These are phyloP conservation scores for Uloborus diversus DNA, from an alignment of 1,140 invertebrate genomes.

Conservation along the genomic window DNA sequence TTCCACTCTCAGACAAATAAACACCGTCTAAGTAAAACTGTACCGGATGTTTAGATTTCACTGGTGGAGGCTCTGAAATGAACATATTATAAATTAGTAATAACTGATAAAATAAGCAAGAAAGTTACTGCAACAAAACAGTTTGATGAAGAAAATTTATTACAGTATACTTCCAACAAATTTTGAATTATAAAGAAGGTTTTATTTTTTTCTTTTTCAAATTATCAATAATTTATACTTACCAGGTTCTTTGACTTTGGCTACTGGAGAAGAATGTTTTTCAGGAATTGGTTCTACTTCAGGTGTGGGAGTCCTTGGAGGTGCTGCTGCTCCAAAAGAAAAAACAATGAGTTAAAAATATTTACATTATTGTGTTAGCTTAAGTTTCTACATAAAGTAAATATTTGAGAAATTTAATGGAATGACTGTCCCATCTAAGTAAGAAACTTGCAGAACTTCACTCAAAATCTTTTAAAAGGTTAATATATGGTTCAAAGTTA, in stretches of 20 bases:
- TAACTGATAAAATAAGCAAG: not conserved
- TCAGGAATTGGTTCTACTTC: conserved; percentile 31
- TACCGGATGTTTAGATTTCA: conserved; percentile 33
- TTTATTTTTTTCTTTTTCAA: not conserved
- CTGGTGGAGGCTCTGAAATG: conserved; percentile 18
- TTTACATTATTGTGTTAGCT: no score
- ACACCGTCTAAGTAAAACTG: conserved; percentile 87
- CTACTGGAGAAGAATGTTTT: conserved; percentile 34
- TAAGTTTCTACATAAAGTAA: no score
- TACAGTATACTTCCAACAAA: no score
- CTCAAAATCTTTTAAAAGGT: no score
- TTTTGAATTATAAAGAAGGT: no score
- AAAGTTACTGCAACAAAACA: no score
- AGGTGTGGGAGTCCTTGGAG: conserved; percentile 33
- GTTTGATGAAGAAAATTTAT: no score
- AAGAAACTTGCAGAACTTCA: no score
- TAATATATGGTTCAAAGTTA: no score
- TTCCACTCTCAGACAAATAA: conserved; percentile 80
- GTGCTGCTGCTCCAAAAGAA: conserved; percentile 14
- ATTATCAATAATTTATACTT: not conserved
- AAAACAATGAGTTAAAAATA: not conserved
- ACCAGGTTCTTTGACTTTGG: conserved; percentile 46
- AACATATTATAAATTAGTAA: not conserved
- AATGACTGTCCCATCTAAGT: no score
- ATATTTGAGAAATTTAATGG: no score